Base-by-base conservation (phyloP, 1,140 invertebrate species). In the Lepidurus apus region DNA sequence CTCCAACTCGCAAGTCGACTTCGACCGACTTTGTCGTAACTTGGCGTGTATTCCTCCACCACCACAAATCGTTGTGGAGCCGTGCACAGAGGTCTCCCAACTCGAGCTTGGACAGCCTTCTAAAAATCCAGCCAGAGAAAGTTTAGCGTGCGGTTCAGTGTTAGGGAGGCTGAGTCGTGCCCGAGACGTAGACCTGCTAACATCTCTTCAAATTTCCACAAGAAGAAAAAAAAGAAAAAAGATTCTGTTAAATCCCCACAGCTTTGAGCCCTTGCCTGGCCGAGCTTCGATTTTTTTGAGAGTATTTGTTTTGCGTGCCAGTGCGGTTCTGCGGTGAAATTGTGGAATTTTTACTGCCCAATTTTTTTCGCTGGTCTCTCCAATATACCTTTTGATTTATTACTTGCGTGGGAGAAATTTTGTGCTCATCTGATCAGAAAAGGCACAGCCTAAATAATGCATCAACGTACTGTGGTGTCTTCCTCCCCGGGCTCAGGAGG, bases 401-500 rank as follows among this genome's bases (percentile, higher is more conserved):
- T 21, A n/a, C 13, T 65, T 21, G 53, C 17, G 9, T 65, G 53
- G 53, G 13, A 34, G 34, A 65, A 65, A 65, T 65, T 65, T 65
- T 65, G 53, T 65, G 53, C 53, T 65, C 17, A 21, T 34, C 13
- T 65, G 42, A 76, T 7, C 43, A 21, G 34, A 47, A 34, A 47
- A 77, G 65, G n/a, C 34, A 65, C 3, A 9, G 45, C 13, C 34
- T 34, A 42, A 13, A 42, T 74, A 78, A 78, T 79, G 78, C 65
- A 45, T 47, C 74, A 79, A 9, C 78, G 78, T 73, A 47, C 78
- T 24, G 24, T 79, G 75, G 78, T 74, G 78, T 74, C 78, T 74
- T 42, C 74, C 26, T 75, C 53, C 74, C 74, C 78, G 42, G 78
- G 53, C 43, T 73, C 53, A 44, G 78, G 73, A 10, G 44, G 73